Evolutionary conservation across 2,888 invertebrate genomes (phyloP).

Genomic region (Tetropium fuscum): DNA sequence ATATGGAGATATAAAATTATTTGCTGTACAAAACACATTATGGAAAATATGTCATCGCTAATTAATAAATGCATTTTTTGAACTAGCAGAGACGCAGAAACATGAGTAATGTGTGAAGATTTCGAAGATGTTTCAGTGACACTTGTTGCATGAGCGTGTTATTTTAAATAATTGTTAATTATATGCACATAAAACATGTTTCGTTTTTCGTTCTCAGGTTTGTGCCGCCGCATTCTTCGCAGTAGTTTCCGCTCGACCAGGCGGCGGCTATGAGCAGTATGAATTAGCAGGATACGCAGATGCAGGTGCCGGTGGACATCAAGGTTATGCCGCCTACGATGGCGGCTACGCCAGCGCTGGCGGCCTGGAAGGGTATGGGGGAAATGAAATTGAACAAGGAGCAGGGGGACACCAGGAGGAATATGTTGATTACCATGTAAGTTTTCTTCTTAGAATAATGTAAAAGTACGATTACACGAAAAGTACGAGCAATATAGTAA

Average conservation of each 20-base stretch:
- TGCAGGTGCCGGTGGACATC: conserved; percentile 43
- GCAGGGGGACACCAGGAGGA: conserved; percentile 50
- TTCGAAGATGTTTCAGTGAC: no score
- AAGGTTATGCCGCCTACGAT: conserved; percentile 22
- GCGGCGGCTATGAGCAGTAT: conserved; percentile 54
- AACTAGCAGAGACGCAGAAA: no score
- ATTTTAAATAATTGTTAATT: no score
- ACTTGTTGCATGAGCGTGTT: no score
- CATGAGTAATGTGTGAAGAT: no score
- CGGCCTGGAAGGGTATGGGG: conserved; percentile 37
- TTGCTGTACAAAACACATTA: no score
- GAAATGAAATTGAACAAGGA: conserved; percentile 43
- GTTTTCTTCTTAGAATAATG: conserved; percentile 28
- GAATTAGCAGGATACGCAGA: conserved; percentile 49
- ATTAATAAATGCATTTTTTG: no score
- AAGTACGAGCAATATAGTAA: no score
- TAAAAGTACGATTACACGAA: no score
- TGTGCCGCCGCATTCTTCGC: conserved; percentile 59
- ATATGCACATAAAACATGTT: no score
- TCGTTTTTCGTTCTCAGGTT: conserved; percentile 48
- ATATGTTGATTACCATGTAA: conserved; percentile 60
- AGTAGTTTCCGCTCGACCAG: conserved; percentile 57
- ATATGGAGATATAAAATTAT: no score
- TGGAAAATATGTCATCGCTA: no score
- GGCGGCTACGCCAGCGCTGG: conserved; percentile 29